These are phyloP conservation scores for Prionailurus viverrinus DNA, from an alignment of 2,113 vertebrate species.

Conservation along the genomic window DNA sequence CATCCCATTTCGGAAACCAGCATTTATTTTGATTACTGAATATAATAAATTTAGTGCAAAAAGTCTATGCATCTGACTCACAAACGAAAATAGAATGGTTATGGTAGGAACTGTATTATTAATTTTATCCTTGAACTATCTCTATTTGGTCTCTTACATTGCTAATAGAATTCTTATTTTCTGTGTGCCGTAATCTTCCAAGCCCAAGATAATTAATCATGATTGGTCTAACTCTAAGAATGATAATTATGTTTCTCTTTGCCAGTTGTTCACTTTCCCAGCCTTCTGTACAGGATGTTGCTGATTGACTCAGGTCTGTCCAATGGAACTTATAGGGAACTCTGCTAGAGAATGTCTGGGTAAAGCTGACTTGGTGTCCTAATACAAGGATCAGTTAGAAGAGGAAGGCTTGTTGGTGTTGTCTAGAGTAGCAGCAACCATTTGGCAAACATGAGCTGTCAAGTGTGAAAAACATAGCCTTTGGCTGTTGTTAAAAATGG, in stretches of 20 bases:
- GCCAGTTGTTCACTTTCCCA: neutral
- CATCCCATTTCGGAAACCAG: neutral
- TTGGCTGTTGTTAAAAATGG: neutral
- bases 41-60: neutral
- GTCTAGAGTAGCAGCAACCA: neutral
- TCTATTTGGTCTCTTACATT: neutral
- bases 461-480: neutral
- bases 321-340: neutral
- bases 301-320: neutral
- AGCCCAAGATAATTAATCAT: neutral
- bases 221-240: neutral
- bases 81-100: neutral
- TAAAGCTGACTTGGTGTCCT: neutral
- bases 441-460: neutral
- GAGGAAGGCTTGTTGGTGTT: neutral
- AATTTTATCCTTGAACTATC: neutral
- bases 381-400: neutral
- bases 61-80: neutral
- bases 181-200: neutral
- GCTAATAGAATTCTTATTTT: neutral
- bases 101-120: neutral
- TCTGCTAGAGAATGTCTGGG: neutral
- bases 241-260: neutral
- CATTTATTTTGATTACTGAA: slow-evolving; percentile 26
- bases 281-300: neutral